Evolutionary conservation across 2,113 vertebrate genomes (phyloP), one percentile per base, ranked within the genome.

Genomic region (Cinclus mexicanus): DNA sequence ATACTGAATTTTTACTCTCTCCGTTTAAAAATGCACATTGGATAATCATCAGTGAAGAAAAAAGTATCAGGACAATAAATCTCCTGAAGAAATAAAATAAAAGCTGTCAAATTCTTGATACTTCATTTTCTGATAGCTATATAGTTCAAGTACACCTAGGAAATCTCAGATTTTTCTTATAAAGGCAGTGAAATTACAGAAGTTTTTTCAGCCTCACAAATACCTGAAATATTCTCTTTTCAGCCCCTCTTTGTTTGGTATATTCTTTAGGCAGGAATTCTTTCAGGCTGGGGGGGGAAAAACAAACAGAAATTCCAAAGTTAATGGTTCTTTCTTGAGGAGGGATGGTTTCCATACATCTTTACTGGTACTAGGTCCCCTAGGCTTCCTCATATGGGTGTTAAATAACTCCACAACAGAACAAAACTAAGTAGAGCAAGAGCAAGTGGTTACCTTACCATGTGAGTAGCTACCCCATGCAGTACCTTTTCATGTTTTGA

Each of bases 181-280:
- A 50, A 13, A 49, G 16, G 7, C 26, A 72, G 29, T 65, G 22
- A 84, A 65, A 64, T 14, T 64, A 64, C 0, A 85, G 64, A 13
- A 57, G 17, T 13, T 28, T 79, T 78, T 81, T 75, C 42, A 91
- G 44, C 13, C 47, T 90, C 87, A 79, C 31, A 92, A 81, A 88
- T 98, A 98, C 98, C 98, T 98, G 98, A 95, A 98, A 98, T 96
- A 98, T 96, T 80, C 97, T 98, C 94, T 98, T 98, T 92, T 98
- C 98, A 63, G 98, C 97, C 87, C 98, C 98, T 97, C 98, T 98
- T 92, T 98, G 98, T 90, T 98, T 98, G 94, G 98, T 98, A 50
- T 98, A 98, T 94, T 98, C 98, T 97, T 98, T 98, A 69, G 98
- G 98, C 83, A 98, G 96, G 89, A 98, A 98, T 97, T 98, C 98